phyloP scores from a whole-genome alignment of 1,140 invertebrate genomes.

The Leptinotarsa texana region DNA sequence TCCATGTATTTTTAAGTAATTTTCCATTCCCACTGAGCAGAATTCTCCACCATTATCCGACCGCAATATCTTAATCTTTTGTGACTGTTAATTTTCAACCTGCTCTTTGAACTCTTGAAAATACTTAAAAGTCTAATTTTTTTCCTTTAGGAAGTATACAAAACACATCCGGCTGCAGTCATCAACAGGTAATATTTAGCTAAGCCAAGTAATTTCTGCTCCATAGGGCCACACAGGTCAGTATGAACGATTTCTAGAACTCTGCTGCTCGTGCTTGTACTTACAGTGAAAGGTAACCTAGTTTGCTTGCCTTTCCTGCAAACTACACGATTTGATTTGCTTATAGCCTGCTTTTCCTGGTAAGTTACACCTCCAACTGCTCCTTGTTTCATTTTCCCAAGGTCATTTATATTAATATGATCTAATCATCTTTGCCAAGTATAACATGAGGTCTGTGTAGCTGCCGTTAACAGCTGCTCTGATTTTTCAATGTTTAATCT shows the following conservation, averaged over 20 bases:
- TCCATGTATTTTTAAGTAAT: conserved; percentile 41
- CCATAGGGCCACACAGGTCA: conserved; percentile 45
- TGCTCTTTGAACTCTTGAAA: conserved; percentile 44
- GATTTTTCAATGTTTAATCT: conserved; percentile 37
- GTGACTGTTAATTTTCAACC: conserved; percentile 40
- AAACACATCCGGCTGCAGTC: conserved; percentile 49
- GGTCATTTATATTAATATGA: conserved; percentile 41
- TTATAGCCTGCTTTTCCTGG: background rate
- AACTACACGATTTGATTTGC: conserved; percentile 33
- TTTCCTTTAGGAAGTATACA: conserved; percentile 51
- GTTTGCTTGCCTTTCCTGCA: conserved; percentile 45
- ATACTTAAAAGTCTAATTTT: conserved; percentile 44
- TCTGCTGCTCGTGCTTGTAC: conserved; percentile 22
- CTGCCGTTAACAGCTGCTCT: conserved; percentile 31
- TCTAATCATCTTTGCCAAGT: conserved; percentile 42
- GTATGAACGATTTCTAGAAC: conserved; percentile 50
- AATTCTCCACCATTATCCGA: conserved; percentile 45
- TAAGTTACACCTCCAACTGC: conserved; percentile 31
- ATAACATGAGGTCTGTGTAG: conserved; percentile 16
- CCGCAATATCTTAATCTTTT: conserved; percentile 50
- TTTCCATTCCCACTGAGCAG: conserved; percentile 37
- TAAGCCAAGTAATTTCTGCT: conserved; percentile 46
- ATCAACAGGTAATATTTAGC: conserved; percentile 41
- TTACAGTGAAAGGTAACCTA: conserved; percentile 35
- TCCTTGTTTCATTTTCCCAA: conserved; percentile 36